These are phyloP conservation scores for Chrysolina oricalcia DNA, from an alignment of 2,888 invertebrate species.

Conservation along the genomic window DNA sequence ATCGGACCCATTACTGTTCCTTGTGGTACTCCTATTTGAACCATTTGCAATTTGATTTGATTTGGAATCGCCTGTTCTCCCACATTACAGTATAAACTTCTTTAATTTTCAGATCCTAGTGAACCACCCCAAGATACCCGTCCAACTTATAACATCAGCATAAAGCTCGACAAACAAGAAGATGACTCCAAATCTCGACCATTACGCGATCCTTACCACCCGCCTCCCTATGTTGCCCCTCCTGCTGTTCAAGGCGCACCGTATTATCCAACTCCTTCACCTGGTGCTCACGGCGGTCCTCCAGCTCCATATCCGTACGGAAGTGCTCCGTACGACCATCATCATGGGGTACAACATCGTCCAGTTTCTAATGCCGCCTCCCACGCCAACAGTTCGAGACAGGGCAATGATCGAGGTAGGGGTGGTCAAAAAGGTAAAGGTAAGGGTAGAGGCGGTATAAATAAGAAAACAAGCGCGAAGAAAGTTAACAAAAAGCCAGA, in stretches of 20 bases:
- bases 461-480: slow-evolving; percentile 29
- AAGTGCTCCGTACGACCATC: slow-evolving; percentile 16
- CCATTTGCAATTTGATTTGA: too few relatives aligned
- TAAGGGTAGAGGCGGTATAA: slow-evolving; percentile 26
- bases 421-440: slow-evolving; percentile 25
- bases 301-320: neutral
- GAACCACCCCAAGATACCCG: neutral
- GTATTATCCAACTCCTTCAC: neutral
- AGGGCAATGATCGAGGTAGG: slow-evolving; percentile 9
- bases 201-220: slow-evolving; percentile 4
- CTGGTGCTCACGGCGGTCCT: neutral
- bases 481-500: slow-evolving; percentile 35
- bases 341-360: slow-evolving; percentile 13
- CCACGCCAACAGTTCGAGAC: neutral
- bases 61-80: too few relatives aligned
- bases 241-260: neutral
- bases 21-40: too few relatives aligned
- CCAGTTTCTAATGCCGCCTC: neutral
- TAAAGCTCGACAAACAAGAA: slow-evolving; percentile 5
- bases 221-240: neutral
- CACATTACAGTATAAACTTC: too few relatives aligned
- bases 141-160: slow-evolving; percentile 16
- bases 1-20: too few relatives aligned
- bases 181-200: neutral
- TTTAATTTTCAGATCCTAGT: slow-evolving; percentile 17